Percentiles rank a stretch among this genome's conserved stretches.
These are phyloP conservation scores for Trachurus trachurus DNA, from an alignment of 2,797 vertebrate species.

Conservation along the genomic window DNA sequence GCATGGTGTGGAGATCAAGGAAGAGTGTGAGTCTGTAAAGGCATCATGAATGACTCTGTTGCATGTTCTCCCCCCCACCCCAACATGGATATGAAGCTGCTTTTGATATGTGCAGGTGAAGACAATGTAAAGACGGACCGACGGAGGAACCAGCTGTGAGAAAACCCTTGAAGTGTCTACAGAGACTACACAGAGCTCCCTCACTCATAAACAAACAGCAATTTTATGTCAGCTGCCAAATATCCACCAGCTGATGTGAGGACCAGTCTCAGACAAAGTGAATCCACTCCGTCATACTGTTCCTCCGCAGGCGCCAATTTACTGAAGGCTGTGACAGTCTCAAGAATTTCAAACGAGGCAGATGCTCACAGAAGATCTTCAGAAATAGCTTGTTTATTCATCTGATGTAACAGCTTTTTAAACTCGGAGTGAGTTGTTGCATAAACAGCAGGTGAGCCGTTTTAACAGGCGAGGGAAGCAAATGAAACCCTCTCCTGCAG, in stretches of 20 bases:
- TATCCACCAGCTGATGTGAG: conserved; percentile 56
- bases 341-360: conserved; percentile 48
- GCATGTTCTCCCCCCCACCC: conserved; percentile 48
- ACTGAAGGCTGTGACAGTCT: conserved; percentile 48
- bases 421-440: conserved; percentile 19
- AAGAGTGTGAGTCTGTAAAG: conserved; percentile 44
- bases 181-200: conserved; percentile 34
- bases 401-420: conserved; percentile 32
- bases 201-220: conserved; percentile 55
- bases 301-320: conserved; percentile 55
- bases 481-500: conserved; percentile 14
- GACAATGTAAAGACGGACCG: background rate
- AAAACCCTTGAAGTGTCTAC: conserved; percentile 45
- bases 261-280: conserved; percentile 44
- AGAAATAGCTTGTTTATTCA: conserved; percentile 36
- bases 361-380: conserved; percentile 45
- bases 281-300: conserved; percentile 44
- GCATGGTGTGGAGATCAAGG: conserved; percentile 68
- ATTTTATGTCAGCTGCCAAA: conserved; percentile 56
- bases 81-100: conserved; percentile 16
- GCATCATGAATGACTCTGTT: conserved; percentile 41
- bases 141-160: conserved; percentile 23
- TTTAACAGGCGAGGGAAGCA: conserved; percentile 23
- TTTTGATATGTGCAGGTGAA: conserved; percentile 35
- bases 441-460: conserved; percentile 45